phyloP scores from a whole-genome alignment of 2,888 invertebrate genomes.

The Chesias legatella region DNA sequence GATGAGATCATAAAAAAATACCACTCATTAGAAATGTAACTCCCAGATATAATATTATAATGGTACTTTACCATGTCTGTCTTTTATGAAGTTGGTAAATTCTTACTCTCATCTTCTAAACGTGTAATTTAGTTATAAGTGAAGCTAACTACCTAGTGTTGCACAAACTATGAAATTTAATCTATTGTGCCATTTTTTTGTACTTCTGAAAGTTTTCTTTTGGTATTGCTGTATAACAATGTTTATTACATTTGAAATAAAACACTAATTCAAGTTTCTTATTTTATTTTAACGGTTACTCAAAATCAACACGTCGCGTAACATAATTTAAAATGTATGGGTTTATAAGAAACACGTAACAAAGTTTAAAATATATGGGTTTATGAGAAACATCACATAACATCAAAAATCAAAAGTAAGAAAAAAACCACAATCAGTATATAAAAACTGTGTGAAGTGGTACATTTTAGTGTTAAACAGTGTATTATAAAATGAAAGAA shows the following conservation, averaged over 20 bases:
- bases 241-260: slow-evolving; percentile 29
- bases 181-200: not conserved
- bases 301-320: slow-evolving; percentile 50
- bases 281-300: slow-evolving; percentile 64
- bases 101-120: slow-evolving; percentile 1
- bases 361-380: slow-evolving; percentile 45
- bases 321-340: slow-evolving; percentile 48
- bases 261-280: slow-evolving; percentile 36
- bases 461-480: slow-evolving; percentile 32
- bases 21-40: too few species aligned
- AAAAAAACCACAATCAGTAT: slow-evolving; percentile 40
- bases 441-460: slow-evolving; percentile 37
- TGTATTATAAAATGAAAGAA: slow-evolving; percentile 26
- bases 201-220: not conserved
- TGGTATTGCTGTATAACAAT: slow-evolving; percentile 4
- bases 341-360: slow-evolving; percentile 43
- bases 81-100: too few species aligned
- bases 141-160: too few species aligned
- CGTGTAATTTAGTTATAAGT: too few species aligned
- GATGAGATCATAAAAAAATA: too few species aligned
- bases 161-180: not conserved
- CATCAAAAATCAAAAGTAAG: slow-evolving; percentile 18
- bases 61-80: too few species aligned
- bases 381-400: too few species aligned
- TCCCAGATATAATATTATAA: too few species aligned